Evolutionary conservation across 2,888 invertebrate genomes (phyloP), one percentile per base, ranked within the genome.

Genomic region (Apeira syringaria): DNA sequence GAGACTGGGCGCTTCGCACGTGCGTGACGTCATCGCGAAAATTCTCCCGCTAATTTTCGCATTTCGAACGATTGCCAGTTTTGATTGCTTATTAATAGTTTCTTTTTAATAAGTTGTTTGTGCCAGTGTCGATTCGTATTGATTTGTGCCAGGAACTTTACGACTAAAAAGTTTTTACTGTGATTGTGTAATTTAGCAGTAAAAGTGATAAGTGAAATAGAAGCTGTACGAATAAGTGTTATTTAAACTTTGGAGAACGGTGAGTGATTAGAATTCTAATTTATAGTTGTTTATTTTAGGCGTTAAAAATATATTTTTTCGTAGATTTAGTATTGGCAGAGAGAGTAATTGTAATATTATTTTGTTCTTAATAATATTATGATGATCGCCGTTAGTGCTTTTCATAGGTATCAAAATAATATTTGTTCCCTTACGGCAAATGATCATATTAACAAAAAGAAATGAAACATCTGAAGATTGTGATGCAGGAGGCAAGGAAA

Each of bases 1-100:
- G 70, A 65, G 56, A 56, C 58, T 56, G 64, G 47, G 54, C 55
- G 66, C 48, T 61, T 43, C 60, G 55, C 59, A 66, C 69, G 68
- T 59, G 40, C 27, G 55, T 64, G 66, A 59, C 64, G 59, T 64
- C 56, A 59, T 50, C 51, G 55, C 50, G 50, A 44, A 42, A 53
- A 55, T 53, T 44, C 40, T 50, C 55, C 58, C 64, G 66, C 56
- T 25, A 10, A 18, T 43, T 50, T 45, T 50, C 34, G 40, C 32
- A 50, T 34, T 50, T 30, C 18, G 34, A 47, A 49, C 41, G 39
- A 30, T 44, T 45, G 53, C 46, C n/a, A 4, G 35, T 36, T 43
- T 32, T 5, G 33, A 26, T 47, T 31, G 12, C 34, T 32, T 29
- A n/a, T 18, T 31, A 40, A 50, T 44, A 47, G 3, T 22, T 43